A percentile compares a stretch with the other conserved stretches of the same genome.
phyloP scores from a whole-genome alignment of 2,113 vertebrate genomes.

The Coreoperca whiteheadi region DNA sequence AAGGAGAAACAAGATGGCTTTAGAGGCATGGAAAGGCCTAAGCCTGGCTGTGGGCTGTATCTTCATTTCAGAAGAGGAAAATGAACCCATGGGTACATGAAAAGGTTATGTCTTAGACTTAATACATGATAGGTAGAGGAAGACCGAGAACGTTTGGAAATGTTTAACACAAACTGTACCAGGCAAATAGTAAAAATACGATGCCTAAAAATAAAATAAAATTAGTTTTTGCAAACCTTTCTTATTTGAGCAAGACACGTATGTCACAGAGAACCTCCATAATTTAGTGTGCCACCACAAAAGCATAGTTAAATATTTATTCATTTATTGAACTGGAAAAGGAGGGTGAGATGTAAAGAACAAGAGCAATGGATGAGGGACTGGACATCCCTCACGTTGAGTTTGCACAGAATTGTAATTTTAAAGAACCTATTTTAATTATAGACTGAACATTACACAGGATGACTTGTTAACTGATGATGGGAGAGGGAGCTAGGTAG shows the following conservation, averaged over 20 bases:
- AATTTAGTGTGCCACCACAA: neutral
- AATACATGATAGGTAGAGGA: neutral
- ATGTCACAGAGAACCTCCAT: neutral
- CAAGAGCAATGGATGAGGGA: neutral
- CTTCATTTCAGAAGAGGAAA: slow-evolving; percentile 42
- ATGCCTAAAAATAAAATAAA: neutral
- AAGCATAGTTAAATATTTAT: neutral
- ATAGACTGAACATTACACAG: neutral
- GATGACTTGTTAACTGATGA: neutral
- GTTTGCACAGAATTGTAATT: neutral
- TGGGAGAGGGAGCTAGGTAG: neutral
- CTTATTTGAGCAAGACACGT: neutral
- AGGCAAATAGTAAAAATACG: neutral
- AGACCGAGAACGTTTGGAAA: neutral
- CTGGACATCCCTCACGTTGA: neutral
- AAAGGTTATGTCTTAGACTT: slow-evolving; percentile 39
- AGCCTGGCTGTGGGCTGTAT: slow-evolving; percentile 31
- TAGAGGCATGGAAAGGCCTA: slow-evolving; percentile 56
- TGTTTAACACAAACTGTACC: neutral
- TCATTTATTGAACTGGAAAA: neutral
- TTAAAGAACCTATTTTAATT: neutral
- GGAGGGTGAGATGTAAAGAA: neutral
- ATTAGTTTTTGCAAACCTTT: neutral
- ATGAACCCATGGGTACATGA: slow-evolving; percentile 21
- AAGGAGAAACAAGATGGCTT: slow-evolving; percentile 37